A percentile compares a stretch with the other conserved stretches of the same genome.
Conservation (phyloP, 1,140 invertebrate species). For the Stegodyphus mimosarum region DNA sequence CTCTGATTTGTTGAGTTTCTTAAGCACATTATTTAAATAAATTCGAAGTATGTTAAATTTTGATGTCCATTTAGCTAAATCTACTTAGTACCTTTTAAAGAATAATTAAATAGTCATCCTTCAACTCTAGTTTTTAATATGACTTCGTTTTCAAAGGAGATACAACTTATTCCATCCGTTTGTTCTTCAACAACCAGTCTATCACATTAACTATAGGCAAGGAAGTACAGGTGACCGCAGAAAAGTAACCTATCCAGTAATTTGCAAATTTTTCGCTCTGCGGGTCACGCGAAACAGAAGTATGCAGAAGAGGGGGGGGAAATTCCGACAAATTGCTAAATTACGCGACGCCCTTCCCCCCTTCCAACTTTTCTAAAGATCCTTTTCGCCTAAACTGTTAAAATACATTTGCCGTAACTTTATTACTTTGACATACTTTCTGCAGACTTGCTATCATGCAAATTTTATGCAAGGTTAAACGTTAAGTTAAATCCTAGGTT, state of each 20-base stretch:
- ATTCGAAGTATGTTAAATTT: too few relatives aligned
- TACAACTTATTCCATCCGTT: too few relatives aligned
- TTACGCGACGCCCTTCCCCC: background rate
- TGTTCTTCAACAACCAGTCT: background rate
- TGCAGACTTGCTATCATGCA: too few relatives aligned
- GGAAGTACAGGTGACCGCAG: slow-evolving; percentile 8
- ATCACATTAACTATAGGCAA: background rate
- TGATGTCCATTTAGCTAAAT: too few relatives aligned
- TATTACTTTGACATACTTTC: background rate
- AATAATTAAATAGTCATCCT: too few relatives aligned
- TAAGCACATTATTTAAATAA: too few relatives aligned
- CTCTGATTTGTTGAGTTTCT: too few relatives aligned
- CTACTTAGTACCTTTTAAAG: too few relatives aligned
- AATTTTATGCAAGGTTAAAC: too few relatives aligned
- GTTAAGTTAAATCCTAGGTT: too few relatives aligned
- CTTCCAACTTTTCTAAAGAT: background rate
- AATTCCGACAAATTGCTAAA: slow-evolving; percentile 12
- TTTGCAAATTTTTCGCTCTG: slow-evolving; percentile 25
- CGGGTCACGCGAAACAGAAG: slow-evolving; percentile 5
- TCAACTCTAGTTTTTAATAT: too few relatives aligned
- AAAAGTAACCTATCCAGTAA: slow-evolving; percentile 3
- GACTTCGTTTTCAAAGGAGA: too few relatives aligned
- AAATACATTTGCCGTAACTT: slow-evolving; percentile 1
- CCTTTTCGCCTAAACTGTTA: background rate
- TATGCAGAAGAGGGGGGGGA: background rate